phyloP scores from a whole-genome alignment of 2,888 invertebrate genomes.

The Acrobasis repandana region DNA sequence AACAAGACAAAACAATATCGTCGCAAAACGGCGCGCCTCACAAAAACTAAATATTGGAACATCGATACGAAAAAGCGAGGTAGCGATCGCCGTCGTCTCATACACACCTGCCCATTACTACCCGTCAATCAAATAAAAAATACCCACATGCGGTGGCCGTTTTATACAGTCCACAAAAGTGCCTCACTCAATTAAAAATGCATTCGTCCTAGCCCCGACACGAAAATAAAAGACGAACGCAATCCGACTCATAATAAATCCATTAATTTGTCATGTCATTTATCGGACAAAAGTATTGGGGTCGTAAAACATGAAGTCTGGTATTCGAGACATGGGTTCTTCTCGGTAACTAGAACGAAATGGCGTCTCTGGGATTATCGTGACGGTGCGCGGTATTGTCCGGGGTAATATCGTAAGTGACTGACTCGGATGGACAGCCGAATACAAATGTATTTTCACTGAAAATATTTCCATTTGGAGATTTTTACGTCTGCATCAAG shows the following conservation, averaged over 20 bases:
- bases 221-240: constrained; percentile 67
- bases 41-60: constrained; percentile 64
- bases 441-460: constrained; percentile 19
- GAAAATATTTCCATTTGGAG: neutral
- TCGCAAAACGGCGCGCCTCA: constrained; percentile 62
- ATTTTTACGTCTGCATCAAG: neutral
- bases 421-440: constrained; percentile 54
- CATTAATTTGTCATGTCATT: constrained; percentile 83
- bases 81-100: constrained; percentile 70
- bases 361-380: constrained; percentile 64
- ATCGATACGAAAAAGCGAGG: constrained; percentile 72
- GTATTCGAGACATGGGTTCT: constrained; percentile 55
- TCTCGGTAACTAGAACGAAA: constrained; percentile 72
- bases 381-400: constrained; percentile 67
- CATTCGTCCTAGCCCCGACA: constrained; percentile 79
- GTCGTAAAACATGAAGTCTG: constrained; percentile 56
- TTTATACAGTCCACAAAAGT: constrained; percentile 81
- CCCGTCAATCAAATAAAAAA: constrained; percentile 82
- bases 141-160: constrained; percentile 77
- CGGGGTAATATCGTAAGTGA: constrained; percentile 71
- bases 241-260: constrained; percentile 80
- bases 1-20: constrained; percentile 44
- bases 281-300: constrained; percentile 63
- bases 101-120: constrained; percentile 81
- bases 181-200: constrained; percentile 83